Evolutionary conservation across 2,888 invertebrate species (phyloP).

Genomic region (Hyppa rectilinea): DNA sequence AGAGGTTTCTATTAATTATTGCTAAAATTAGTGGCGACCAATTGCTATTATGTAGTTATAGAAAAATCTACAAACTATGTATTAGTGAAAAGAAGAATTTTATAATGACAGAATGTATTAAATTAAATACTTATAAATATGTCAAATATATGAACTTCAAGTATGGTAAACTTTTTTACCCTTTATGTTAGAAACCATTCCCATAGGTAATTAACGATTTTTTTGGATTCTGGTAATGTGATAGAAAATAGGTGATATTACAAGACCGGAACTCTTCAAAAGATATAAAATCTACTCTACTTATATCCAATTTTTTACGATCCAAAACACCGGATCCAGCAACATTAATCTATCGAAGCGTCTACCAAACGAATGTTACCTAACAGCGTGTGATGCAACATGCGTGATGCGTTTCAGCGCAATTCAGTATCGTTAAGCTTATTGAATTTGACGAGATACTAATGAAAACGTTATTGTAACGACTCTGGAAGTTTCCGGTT

Average conservation of each 20-base stretch:
- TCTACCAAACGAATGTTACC: constrained; percentile 65
- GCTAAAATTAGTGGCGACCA: constrained; percentile 6
- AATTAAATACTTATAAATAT: constrained; percentile 2
- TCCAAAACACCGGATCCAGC: constrained; percentile 60
- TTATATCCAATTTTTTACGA: constrained; percentile 41
- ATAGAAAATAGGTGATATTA: background rate
- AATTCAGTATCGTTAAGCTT: constrained; percentile 68
- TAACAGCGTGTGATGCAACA: constrained; percentile 62
- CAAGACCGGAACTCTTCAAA: background rate
- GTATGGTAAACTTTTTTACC: background rate
- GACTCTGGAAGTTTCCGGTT: constrained; percentile 80
- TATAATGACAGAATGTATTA: background rate
- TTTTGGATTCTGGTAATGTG: background rate
- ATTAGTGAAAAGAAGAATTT: constrained; percentile 11
- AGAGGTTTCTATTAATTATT: constrained; percentile 1
- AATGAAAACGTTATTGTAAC: constrained; percentile 77
- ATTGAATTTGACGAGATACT: constrained; percentile 75
- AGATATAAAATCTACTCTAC: background rate
- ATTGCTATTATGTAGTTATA: background rate
- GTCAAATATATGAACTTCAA: background rate
- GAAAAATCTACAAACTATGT: background rate
- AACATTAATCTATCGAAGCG: constrained; percentile 64
- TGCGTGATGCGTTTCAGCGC: constrained; percentile 58
- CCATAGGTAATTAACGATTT: too few species aligned
- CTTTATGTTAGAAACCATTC: background rate